Base-by-base conservation (phyloP, 2,113 vertebrate species). In the Copsychus sechellarum region DNA sequence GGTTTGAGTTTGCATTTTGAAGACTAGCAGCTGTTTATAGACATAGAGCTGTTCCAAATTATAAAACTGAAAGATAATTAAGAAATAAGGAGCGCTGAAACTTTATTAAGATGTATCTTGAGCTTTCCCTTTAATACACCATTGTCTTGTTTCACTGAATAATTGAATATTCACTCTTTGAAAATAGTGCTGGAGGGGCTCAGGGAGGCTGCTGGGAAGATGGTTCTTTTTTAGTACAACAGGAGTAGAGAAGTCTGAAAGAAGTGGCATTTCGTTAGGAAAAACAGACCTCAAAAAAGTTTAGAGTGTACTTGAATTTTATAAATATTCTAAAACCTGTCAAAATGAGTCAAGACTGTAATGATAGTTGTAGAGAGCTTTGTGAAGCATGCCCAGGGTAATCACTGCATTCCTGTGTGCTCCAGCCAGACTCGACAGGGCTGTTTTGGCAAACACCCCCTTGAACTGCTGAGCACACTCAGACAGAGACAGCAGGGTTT, bases 301-400 rank as follows among this genome's bases (percentile, higher is more conserved):
- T 72, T 43, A n/a, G 78, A 73, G 81, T 76, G 87, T 94, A 76
- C 78, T 97, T 96, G 91, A 90, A 87, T 92, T 95, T 96, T 94
- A 61, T 90, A 95, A 96, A 91, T 97, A 73, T 96, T 96, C 84
- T 97, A 91, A 78, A 95, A 88, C 79, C 81, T 97, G 91, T 95
- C 92, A 95, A n/a, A 92, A 81, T 81, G 90, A 97, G 79, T 97
- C 96, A 96, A 43, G 94, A 65, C 86, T 84, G 45, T 94, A 88
- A 78, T 73, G 88, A 73, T 78, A 36, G 53, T 80, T 92, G 51
- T 48, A 26, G 85, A 87, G 47, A 85, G 66, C 85, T 81, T 50
- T 74, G 69, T 91, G 93, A 95, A 92, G 86, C 81, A 2, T 93
- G 81, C 84, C 94, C 81, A 74, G 74, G 77, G 66, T 95, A 64